phyloP scores from a whole-genome alignment of 2,888 invertebrate genomes.

The Dryobota labecula region DNA sequence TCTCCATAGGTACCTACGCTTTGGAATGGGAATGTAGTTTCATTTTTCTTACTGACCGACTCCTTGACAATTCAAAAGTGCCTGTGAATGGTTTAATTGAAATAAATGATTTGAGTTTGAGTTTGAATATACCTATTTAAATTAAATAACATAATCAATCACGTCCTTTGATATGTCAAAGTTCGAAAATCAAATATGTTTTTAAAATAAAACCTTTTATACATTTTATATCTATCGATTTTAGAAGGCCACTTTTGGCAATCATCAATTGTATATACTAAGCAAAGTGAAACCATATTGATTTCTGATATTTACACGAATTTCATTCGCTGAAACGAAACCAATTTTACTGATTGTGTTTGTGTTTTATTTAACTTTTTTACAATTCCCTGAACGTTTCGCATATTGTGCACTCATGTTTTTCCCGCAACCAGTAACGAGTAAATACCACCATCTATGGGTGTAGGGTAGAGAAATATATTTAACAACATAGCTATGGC shows the following conservation, averaged over 20 bases:
- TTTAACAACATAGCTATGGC: conserved; percentile 13
- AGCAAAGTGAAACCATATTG: conserved; percentile 28
- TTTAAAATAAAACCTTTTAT: not conserved
- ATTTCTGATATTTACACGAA: conserved; percentile 37
- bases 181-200: not conserved
- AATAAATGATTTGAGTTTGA: no score
- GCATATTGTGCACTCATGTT: conserved; percentile 23
- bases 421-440: conserved; percentile 5
- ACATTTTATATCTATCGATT: not conserved
- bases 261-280: conserved; percentile 9
- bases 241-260: not conserved
- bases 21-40: no score
- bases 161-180: not conserved
- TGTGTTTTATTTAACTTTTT: conserved; percentile 51
- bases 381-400: conserved; percentile 23
- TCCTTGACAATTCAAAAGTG: no score
- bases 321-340: conserved; percentile 28
- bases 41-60: no score
- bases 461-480: conserved; percentile 25
- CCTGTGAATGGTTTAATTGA: no score
- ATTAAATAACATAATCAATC: conserved; percentile 1
- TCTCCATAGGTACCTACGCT: no score
- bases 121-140: no score
- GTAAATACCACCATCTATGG: conserved; percentile 3
- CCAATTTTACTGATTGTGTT: conserved; percentile 50